Evolutionary conservation across 2,888 invertebrate species (phyloP).

Genomic region (Eilema depressum): DNA sequence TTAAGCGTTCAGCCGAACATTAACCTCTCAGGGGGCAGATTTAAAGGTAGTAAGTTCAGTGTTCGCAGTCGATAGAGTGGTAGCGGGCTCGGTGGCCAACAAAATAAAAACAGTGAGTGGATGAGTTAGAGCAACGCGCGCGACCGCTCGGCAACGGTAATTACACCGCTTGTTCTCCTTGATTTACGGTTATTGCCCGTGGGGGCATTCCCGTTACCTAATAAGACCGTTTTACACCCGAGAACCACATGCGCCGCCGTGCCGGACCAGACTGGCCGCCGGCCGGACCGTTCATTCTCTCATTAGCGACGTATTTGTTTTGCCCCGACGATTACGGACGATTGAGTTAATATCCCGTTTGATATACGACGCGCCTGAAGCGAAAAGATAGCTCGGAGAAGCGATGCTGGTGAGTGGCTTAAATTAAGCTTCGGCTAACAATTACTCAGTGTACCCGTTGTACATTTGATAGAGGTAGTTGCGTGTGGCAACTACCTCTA

Average conservation of each 20-base stretch:
- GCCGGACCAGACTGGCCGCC: slow-evolving; percentile 63
- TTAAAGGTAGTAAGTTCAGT: slow-evolving; percentile 83
- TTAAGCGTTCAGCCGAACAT: slow-evolving; percentile 79
- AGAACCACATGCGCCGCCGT: slow-evolving; percentile 81
- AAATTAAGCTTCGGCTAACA: slow-evolving; percentile 58
- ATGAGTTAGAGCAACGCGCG: slow-evolving; percentile 85
- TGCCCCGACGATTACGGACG: slow-evolving; percentile 78
- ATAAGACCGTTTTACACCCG: slow-evolving; percentile 86
- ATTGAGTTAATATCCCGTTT: slow-evolving; percentile 82
- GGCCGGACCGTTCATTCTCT: slow-evolving; percentile 80
- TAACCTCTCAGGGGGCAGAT: slow-evolving; percentile 81
- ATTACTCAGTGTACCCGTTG: slow-evolving; percentile 42
- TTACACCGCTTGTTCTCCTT: slow-evolving; percentile 88
- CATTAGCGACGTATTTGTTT: slow-evolving; percentile 83
- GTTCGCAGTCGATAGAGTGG: slow-evolving; percentile 83
- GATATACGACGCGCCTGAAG: slow-evolving; percentile 75
- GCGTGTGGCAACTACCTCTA: background rate
- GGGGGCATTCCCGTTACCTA: slow-evolving; percentile 86
- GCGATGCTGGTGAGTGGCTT: slow-evolving; percentile 58
- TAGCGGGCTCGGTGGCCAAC: slow-evolving; percentile 78
- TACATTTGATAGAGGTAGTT: background rate
- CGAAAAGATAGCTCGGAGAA: slow-evolving; percentile 67
- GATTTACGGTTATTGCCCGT: slow-evolving; percentile 88
- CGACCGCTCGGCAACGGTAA: slow-evolving; percentile 86
- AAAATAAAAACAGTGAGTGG: slow-evolving; percentile 85